Percentiles rank a stretch among this genome's conserved stretches.
Evolutionary conservation across 2,888 invertebrate genomes (phyloP).

Genomic region (Gortyna flavago): DNA sequence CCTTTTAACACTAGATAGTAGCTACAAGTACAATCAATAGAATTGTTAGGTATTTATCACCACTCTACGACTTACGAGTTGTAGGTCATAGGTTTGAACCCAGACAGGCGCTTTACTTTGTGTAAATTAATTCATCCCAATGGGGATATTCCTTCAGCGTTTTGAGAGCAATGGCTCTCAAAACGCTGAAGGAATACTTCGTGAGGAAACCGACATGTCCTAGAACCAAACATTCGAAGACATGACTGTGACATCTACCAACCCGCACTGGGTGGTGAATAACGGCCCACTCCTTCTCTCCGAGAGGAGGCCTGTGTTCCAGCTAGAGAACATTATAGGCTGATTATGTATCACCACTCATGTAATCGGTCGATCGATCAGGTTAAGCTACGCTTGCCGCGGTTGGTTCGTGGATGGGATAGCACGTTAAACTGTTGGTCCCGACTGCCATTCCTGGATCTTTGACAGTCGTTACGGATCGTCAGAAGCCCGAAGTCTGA

Average conservation of each 20-base stretch:
- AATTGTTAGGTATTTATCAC: constrained; percentile 8
- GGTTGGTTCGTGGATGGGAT: not conserved
- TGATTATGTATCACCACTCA: not conserved
- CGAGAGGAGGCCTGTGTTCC: not conserved
- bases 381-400: not conserved
- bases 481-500: not conserved
- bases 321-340: not conserved
- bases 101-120: not conserved
- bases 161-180: too few species aligned
- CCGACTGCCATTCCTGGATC: not conserved
- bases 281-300: not conserved
- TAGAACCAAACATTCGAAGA: not conserved
- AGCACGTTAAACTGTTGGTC: not conserved
- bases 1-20: constrained; percentile 16
- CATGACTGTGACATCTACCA: not conserved
- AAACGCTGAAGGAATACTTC: not conserved
- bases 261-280: not conserved
- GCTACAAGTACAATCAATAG: not conserved
- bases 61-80: not conserved
- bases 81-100: not conserved
- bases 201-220: not conserved
- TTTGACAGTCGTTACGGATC: not conserved
- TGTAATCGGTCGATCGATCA: not conserved
- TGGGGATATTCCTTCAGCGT: too few species aligned
- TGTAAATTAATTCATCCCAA: not conserved